Evolutionary conservation across 2,888 invertebrate genomes (phyloP), one percentile per base, ranked within the genome.

Genomic region (Rhodophaea formosa): DNA sequence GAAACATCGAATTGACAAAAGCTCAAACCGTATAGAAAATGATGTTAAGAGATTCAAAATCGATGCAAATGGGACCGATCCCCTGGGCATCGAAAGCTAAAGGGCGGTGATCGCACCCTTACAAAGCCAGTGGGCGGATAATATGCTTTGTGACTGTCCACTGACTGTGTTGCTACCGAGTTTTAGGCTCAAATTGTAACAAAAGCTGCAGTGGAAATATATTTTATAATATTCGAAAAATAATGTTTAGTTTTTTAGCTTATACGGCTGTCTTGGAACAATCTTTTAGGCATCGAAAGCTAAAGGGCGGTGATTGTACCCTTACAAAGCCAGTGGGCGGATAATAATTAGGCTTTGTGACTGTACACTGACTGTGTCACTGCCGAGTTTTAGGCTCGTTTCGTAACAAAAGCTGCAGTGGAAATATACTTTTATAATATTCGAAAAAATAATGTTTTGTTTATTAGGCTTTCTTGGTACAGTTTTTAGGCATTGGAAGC

Each of bases 341-440:
- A 49, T 47, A 56, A 56, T 56, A n/a, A n/a, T n/a, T n/a, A 23
- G 15, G 47, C 29, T 56, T 56, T 56, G 39, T 56, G 49, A 55
- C 46, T 35, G 16, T 55, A 16, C 45, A 55, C 55, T 55, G 45
- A 49, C 56, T 47, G 12, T 53, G 43, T 42, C 49, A 30, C 8
- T 15, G 7, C 49, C 8, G 23, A 16, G 29, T 23, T 49, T 5
- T 7, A 17, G 32, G 39, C n/a, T 16, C 45, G 8, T n/a, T 10
- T 12, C n/a, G 2, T 23, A 23, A 17, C 17, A 45, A 17, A 45
- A 17, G 5, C 23, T 39, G n/a, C 12, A 39, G 8, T 10, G 8
- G 10, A 10, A 23, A 23, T 23, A 23, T 23, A 3, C n/a, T 23
- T 23, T 23, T 23, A 23, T 23, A 3, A 3, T 23, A 5, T 23